Percentiles rank a stretch among this genome's conserved stretches.
These are phyloP conservation scores for Atlantisia rogersi DNA, from an alignment of 2,113 vertebrate genomes.

Conservation along the genomic window DNA sequence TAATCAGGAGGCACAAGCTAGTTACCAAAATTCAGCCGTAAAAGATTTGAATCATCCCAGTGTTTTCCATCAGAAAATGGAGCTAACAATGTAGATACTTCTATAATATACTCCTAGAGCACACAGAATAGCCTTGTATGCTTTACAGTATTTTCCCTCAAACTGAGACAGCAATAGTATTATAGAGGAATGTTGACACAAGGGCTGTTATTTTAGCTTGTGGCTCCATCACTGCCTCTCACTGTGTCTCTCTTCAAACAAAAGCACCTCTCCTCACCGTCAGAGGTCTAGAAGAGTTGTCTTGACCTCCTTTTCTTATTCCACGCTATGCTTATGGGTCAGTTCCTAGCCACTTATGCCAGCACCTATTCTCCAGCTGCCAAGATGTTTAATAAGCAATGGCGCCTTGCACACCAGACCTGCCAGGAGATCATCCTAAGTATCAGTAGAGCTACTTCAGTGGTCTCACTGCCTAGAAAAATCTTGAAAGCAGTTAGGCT, in stretches of 20 bases:
- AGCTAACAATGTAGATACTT: neutral
- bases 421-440: neutral
- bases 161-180: neutral
- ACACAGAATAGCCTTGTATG: neutral
- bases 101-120: neutral
- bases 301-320: neutral
- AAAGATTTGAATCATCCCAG: neutral
- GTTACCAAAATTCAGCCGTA: neutral
- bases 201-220: neutral
- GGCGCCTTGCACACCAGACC: neutral
- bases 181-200: neutral
- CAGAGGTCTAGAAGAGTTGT: neutral
- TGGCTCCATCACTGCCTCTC: neutral
- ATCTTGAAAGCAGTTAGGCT: fast-evolving
- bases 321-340: neutral
- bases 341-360: neutral
- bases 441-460: neutral
- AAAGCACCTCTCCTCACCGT: neutral
- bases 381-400: neutral
- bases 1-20: neutral
- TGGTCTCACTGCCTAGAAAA: neutral
- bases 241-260: neutral
- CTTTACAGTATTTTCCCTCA: neutral
- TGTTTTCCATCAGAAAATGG: neutral
- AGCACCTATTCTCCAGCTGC: neutral